Conservation (phyloP, 2,797 vertebrate species). For the Myotis planiceps region DNA sequence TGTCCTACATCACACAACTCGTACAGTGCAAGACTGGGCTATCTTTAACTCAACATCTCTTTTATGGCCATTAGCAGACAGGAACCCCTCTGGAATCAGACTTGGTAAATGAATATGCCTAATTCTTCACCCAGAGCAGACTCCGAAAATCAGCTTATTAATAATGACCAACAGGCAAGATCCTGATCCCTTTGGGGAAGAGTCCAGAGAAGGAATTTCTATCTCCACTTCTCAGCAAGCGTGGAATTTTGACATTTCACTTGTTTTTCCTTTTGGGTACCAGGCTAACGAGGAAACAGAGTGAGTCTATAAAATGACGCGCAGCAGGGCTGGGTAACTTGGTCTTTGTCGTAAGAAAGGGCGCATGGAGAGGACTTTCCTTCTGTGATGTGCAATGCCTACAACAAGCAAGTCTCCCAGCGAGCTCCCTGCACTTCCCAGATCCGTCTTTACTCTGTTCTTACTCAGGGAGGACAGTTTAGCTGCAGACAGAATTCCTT, state of each 20-base stretch:
- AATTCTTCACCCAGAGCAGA: neutral
- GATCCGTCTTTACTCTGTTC: neutral
- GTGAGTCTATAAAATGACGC: neutral
- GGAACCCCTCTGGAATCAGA: neutral
- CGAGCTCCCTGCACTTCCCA: neutral
- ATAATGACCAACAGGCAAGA: neutral
- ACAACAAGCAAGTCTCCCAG: neutral
- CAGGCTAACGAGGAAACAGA: neutral
- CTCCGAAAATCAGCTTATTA: neutral
- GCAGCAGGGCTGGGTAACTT: neutral
- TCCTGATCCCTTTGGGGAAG: neutral
- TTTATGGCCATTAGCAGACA: neutral
- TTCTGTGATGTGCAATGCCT: neutral
- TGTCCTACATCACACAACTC: neutral
- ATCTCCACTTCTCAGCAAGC: neutral
- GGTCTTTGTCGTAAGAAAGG: neutral
- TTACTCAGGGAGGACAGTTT: neutral
- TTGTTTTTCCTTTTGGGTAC: neutral
- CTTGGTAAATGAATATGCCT: neutral
- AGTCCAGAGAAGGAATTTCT: neutral
- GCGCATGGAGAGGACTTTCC: neutral
- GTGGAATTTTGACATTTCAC: neutral
- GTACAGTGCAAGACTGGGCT: neutral
- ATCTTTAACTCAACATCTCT: neutral
- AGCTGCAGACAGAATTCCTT: neutral